Conservation (phyloP, 1,140 invertebrate species). For the Myzus persicae region DNA sequence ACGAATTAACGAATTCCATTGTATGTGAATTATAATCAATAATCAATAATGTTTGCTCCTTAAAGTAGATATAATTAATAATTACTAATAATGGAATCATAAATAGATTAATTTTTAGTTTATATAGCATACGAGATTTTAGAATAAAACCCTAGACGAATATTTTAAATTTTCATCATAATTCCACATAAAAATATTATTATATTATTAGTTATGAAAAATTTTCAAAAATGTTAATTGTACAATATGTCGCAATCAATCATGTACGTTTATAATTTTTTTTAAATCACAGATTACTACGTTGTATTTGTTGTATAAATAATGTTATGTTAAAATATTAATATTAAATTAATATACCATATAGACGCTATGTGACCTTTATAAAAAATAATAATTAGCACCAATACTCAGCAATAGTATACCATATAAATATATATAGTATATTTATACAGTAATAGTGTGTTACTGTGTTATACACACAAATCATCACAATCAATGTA, state of each 20-base stretch:
- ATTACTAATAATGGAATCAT: too few relatives aligned
- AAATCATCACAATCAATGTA: background rate
- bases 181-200: background rate
- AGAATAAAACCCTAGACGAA: too few relatives aligned
- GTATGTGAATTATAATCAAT: background rate
- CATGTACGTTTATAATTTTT: background rate
- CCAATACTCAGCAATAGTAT: background rate
- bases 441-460: background rate
- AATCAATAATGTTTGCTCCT: background rate
- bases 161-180: too few relatives aligned
- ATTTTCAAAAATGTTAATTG: background rate
- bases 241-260: background rate
- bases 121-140: too few relatives aligned
- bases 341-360: background rate
- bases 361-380: background rate
- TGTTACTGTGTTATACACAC: background rate
- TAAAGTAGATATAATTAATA: too few relatives aligned
- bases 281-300: background rate
- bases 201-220: background rate
- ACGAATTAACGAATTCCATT: background rate
- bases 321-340: background rate
- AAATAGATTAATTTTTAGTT: too few relatives aligned
- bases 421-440: background rate
- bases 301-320: too few relatives aligned
- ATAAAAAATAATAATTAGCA: too few relatives aligned